Evolutionary conservation across 64 coral and sea anemone species (phyloP), one percentile per base, ranked within the genome.

Genomic region (Montipora capricornis): DNA sequence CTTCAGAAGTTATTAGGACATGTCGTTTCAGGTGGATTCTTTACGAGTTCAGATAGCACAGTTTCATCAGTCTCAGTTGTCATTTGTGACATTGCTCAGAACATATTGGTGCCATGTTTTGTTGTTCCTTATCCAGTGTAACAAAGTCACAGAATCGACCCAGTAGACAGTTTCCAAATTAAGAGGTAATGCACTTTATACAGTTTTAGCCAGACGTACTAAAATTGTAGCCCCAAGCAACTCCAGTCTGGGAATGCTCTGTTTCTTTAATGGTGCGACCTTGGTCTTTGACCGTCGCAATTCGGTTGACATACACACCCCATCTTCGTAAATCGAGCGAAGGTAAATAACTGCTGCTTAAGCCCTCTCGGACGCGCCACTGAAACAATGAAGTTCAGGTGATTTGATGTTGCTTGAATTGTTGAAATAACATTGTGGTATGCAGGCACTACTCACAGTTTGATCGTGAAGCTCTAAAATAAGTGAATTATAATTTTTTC

Each of bases 271-370:
- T 5, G 8, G 75, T 78, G 75, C 12, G n/a, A 71, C 68, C 20
- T 47, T 78, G 10, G 75, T 78, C 75, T 78, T 78, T 17, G 75
- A 78, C 29, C 26, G 26, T 26, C 7, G 75, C 22, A 44, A 29
- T 29, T 44, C 0, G 0, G 12, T 47, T 71, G 53, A 57, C 53
- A 0, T 11, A 0, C 6, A 57, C 53, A 0, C 9, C 1, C 71
- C 71, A 74, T 74, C 71, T 26, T 74, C 71, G 8, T 74, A 74
- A 74, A 74, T 74, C n/a, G 71, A 74, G 71, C 71, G 71, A 74
- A 45, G n/a, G 26, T 74, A 74, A 22, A 74, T 74, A 22, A 20
- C 22, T 74, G 71, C 71, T 9, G 71, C 71, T 10, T 74, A 74
- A 20, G 71, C 71, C 71, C 22, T 74, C 1, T 74, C 22, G 19